Base-by-base conservation (phyloP, 2,797 vertebrate species). In the Rhynchotus rufescens region DNA sequence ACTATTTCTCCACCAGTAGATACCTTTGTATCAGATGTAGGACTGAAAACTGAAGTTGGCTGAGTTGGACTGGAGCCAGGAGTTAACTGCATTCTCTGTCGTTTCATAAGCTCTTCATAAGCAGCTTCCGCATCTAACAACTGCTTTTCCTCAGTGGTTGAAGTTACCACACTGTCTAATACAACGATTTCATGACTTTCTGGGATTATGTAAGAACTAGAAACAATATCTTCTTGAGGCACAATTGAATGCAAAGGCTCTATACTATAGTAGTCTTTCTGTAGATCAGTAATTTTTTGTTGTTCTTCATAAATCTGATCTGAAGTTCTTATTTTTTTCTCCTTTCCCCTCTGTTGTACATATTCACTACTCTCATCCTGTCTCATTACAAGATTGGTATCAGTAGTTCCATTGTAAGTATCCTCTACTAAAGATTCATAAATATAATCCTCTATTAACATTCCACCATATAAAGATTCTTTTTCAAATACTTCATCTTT, bases 371-470 rank as follows among this genome's bases (percentile, higher is more conserved):
- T 97, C 10, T 98, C 98, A 34, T 98, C 98, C 82, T 97, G 97
- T 85, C 94, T 94, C 81, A 87, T 69, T 88, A 98, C 80, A 90
- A 98, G 91, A 88, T 45, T 97, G n/a, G 97, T 69, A 75, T 97
- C 95, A 38, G 97, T 96, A 25, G 96, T 94, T 90, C 98, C 98
- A 96, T 84, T 97, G 73, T 98, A 98, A 36, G 98, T 97, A 66
- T 99, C 98, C 86, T 99, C 99, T 87, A 99, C 98, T 94, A 99
- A 98, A 71, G 99, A 99, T 88, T 99, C 99, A 91, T 99, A 99
- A 96, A 99, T 99, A 96, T 99, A 99, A 97, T 99, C 99, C 83
- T 99, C 99, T 97, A 99, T 99, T 94, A 99, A 57, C 99, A 99
- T 99, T 71, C 99, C 99, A 60, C 98, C 99, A 95, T 99, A 99